phyloP scores from a whole-genome alignment of 1,140 invertebrate species.

The Notospermus geniculatus region DNA sequence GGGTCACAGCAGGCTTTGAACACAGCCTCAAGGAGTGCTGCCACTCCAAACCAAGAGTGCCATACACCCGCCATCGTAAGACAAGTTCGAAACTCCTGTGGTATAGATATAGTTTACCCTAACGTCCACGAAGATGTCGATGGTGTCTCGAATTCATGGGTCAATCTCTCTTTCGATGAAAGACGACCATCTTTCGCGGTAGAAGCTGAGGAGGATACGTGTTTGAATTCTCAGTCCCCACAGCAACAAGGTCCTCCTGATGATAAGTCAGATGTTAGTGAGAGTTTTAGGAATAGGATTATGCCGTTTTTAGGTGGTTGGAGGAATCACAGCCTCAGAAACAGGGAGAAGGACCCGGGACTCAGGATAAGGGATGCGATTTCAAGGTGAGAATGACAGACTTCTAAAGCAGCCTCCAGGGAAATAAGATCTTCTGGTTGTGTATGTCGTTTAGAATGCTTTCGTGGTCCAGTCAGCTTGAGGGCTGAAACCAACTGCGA shows the following conservation, averaged over 20 bases:
- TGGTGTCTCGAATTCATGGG: conserved; percentile 4
- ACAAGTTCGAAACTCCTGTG: not conserved
- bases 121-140: not conserved
- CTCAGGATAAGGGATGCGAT: conserved; percentile 49
- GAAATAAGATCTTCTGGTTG: no score
- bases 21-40: no score
- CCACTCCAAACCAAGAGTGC: not conserved
- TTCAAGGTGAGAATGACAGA: conserved; percentile 33
- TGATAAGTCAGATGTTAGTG: no score
- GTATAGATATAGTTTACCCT: no score
- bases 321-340: conserved; percentile 66
- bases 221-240: no score
- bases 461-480: no score
- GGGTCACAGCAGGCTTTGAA: not conserved
- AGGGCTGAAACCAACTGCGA: no score
- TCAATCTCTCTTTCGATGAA: conserved; percentile 3
- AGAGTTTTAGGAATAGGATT: no score
- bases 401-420: no score
- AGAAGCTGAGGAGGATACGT: no score
- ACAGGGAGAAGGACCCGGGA: conserved; percentile 31
- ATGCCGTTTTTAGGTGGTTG: conserved; percentile 58
- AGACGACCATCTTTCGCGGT: no score
- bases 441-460: no score
- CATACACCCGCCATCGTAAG: not conserved
- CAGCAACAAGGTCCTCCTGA: not conserved